Evolutionary conservation across 2,113 vertebrate species (phyloP).

Genomic region (Myrmophylax atrothorax): DNA sequence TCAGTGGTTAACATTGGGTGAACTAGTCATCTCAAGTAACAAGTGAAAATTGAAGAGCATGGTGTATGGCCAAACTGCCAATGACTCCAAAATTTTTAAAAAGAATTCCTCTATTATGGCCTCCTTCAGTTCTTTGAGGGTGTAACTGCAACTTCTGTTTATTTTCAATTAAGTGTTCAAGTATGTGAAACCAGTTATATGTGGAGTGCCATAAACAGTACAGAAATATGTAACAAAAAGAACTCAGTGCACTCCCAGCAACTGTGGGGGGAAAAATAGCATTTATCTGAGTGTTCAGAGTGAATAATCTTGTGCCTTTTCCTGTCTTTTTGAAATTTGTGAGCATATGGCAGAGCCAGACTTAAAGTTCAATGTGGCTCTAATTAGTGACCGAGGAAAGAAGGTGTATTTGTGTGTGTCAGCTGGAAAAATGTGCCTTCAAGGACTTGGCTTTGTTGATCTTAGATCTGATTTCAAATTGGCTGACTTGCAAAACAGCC

Average conservation of each 20-base stretch:
- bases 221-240: neutral
- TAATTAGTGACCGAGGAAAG: conserved; percentile 10
- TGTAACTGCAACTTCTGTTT: neutral
- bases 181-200: neutral
- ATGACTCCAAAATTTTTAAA: neutral
- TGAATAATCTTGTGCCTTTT: neutral
- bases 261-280: accelerated
- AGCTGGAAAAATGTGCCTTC: conserved; percentile 37
- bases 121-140: neutral
- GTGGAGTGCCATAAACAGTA: neutral
- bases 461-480: conserved; percentile 30
- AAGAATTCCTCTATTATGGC: neutral
- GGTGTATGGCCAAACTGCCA: neutral
- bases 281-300: neutral
- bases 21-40: neutral
- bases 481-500: conserved; percentile 11
- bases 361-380: neutral
- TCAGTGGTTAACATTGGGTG: neutral
- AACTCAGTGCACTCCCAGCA: neutral
- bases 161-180: neutral
- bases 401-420: conserved; percentile 18
- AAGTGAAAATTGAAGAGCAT: neutral
- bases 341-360: neutral
- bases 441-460: neutral
- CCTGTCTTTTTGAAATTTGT: conserved; percentile 5